phyloP scores from a whole-genome alignment of 2,113 vertebrate genomes.

The Poeciliopsis retropinna region DNA sequence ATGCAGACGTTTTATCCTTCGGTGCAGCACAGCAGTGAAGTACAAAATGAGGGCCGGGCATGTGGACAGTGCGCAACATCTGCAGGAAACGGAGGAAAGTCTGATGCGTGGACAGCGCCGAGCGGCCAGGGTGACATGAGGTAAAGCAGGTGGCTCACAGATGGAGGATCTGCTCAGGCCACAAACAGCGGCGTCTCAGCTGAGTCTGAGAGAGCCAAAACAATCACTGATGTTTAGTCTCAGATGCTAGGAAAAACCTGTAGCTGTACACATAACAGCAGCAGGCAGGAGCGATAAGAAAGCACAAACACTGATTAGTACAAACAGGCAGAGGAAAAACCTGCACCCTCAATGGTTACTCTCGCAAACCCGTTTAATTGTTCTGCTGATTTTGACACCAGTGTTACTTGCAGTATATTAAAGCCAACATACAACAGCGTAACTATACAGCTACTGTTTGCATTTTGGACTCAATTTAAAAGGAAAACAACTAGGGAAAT shows the following conservation, averaged over 20 bases:
- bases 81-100: conserved; percentile 46
- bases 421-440: conserved; percentile 8
- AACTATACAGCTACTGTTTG: not conserved
- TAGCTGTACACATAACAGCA: conserved; percentile 27
- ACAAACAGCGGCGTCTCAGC: conserved; percentile 9
- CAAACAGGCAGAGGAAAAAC: conserved; percentile 1
- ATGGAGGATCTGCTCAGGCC: conserved; percentile 46
- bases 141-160: conserved; percentile 65
- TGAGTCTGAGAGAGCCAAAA: conserved; percentile 25
- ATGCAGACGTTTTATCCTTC: conserved; percentile 20
- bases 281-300: conserved; percentile 26
- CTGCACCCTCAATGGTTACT: not conserved
- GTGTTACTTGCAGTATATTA: not conserved
- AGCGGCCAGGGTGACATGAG: conserved; percentile 27
- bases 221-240: conserved; percentile 21
- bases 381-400: not conserved
- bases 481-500: conserved; percentile 2
- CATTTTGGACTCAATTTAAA: not conserved
- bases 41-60: conserved; percentile 20
- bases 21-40: conserved; percentile 13
- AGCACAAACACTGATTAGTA: conserved; percentile 31
- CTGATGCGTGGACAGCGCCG: conserved; percentile 37
- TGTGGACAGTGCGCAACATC: conserved; percentile 18
- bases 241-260: conserved; percentile 18
- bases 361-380: not conserved